Conservation (phyloP, 2,888 invertebrate genomes). For the Tachina fera region DNA sequence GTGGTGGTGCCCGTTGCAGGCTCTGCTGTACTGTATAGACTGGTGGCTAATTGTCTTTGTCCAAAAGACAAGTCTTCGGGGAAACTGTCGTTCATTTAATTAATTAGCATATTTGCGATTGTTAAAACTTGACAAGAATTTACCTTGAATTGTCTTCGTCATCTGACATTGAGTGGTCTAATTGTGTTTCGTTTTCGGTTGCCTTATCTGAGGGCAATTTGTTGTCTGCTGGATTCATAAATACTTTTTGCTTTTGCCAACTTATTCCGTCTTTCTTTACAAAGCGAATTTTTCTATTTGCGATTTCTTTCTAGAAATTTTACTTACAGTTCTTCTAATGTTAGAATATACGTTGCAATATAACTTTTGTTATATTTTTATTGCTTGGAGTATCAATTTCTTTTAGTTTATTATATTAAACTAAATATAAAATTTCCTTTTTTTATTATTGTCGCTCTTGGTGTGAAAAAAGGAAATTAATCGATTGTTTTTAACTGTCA, state of each 20-base stretch:
- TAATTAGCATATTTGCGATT: not conserved
- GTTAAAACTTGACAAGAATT: constrained; percentile 74
- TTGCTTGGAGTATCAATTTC: not conserved
- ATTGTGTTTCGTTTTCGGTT: constrained; percentile 35
- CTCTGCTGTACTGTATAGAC: constrained; percentile 10
- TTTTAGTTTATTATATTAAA: constrained; percentile 15
- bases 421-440: constrained; percentile 45
- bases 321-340: not conserved
- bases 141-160: constrained; percentile 85
- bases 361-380: constrained; percentile 1
- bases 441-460: constrained; percentile 57
- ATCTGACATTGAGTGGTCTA: constrained; percentile 72
- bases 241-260: constrained; percentile 56
- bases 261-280: constrained; percentile 69
- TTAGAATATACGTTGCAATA: not conserved
- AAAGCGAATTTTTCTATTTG: constrained; percentile 57
- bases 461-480: constrained; percentile 67
- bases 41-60: constrained; percentile 56
- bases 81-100: constrained; percentile 7
- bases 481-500: constrained; percentile 69
- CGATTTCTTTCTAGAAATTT: not conserved
- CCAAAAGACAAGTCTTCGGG: constrained; percentile 55
- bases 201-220: constrained; percentile 62
- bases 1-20: not conserved
- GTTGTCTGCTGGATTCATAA: constrained; percentile 63